Percentiles rank a stretch among this genome's conserved stretches.
phyloP scores from a whole-genome alignment of 2,888 invertebrate species.

The Chironomus riparius region DNA sequence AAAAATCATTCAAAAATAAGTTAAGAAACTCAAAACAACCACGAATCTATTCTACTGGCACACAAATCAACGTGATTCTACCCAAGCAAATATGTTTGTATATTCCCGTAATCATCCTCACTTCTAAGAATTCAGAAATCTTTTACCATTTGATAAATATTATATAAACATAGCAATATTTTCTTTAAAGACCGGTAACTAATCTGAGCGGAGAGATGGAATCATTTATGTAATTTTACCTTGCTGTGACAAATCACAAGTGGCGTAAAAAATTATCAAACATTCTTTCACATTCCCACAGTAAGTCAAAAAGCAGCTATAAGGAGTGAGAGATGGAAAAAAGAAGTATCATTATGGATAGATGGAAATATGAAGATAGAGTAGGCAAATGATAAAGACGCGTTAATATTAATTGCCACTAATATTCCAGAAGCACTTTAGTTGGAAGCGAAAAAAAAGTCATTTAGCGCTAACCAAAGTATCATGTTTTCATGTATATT shows the following conservation, averaged over 20 bases:
- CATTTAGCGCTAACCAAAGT: conserved; percentile 2
- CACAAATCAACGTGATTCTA: too few species aligned
- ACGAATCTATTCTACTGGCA: too few species aligned
- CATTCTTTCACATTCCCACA: conserved; percentile 12
- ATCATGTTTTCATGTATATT: conserved; percentile 3
- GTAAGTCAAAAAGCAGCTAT: neutral
- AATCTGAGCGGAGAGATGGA: neutral
- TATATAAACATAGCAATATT: neutral
- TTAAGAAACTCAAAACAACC: too few species aligned
- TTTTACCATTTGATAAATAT: too few species aligned
- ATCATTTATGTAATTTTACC: neutral
- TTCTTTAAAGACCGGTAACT: neutral
- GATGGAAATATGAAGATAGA: neutral
- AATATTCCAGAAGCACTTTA: conserved; percentile 4
- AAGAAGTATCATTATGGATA: neutral
- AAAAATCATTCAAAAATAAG: too few species aligned
- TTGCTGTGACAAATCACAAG: conserved; percentile 12
- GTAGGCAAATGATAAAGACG: neutral
- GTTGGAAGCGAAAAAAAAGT: neutral
- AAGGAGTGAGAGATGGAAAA: too few species aligned
- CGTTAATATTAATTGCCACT: conserved; percentile 18
- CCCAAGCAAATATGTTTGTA: too few species aligned
- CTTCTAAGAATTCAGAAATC: too few species aligned
- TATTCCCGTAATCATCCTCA: too few species aligned
- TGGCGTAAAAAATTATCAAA: conserved; percentile 16